Evolutionary conservation across 1,140 invertebrate genomes (phyloP).

Genomic region (Geopemphigus sp.): DNA sequence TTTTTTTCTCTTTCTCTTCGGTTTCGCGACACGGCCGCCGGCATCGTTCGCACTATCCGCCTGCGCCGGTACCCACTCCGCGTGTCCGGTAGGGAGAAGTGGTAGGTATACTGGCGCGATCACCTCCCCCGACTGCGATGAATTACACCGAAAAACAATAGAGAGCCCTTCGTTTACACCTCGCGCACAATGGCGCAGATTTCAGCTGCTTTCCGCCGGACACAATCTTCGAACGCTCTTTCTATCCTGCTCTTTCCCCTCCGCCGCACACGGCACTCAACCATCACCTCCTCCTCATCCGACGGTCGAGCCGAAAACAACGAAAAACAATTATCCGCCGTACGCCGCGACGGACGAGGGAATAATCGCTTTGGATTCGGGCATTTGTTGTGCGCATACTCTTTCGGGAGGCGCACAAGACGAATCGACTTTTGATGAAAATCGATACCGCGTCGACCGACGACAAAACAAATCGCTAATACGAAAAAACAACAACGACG

Average conservation of each 20-base stretch:
- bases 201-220: constrained; percentile 38
- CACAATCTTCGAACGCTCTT: constrained; percentile 16
- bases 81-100: no score
- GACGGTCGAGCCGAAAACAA: constrained; percentile 33
- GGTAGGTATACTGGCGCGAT: neutral
- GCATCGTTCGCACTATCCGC: no score
- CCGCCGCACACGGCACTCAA: neutral
- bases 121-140: no score
- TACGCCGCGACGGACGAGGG: constrained; percentile 6
- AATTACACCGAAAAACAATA: constrained; percentile 43
- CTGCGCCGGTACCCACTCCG: no score
- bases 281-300: neutral
- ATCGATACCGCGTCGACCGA: no score
- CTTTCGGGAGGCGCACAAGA: no score
- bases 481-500: no score
- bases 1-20: no score
- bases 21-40: no score
- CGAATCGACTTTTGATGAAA: no score
- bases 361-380: constrained; percentile 22
- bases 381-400: constrained; percentile 3
- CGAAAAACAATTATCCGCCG: constrained; percentile 35
- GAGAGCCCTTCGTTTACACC: constrained; percentile 45
- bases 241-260: no score
- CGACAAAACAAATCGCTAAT: no score
- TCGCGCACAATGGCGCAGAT: constrained; percentile 33